Evolutionary conservation across 2,113 vertebrate species (phyloP).

Genomic region (Tympanuchus pallidicinctus): DNA sequence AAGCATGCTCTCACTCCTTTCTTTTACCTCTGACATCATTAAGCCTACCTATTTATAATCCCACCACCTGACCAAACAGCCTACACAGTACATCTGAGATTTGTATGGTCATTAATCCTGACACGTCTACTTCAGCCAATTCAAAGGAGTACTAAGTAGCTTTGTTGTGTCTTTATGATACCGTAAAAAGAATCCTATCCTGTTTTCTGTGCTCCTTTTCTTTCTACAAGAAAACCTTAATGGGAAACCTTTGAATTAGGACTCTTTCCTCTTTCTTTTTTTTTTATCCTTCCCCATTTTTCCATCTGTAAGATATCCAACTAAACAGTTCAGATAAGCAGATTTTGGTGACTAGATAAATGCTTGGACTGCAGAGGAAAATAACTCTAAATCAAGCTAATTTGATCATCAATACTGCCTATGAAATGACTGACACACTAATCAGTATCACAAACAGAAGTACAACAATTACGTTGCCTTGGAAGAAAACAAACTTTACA

Average conservation of each 20-base stretch:
- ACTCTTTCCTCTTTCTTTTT: not conserved
- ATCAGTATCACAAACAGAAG: not conserved
- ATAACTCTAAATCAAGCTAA: not conserved
- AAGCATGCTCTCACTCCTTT: not conserved
- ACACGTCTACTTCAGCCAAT: constrained; percentile 62
- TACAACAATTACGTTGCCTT: not conserved
- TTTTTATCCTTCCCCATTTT: not conserved
- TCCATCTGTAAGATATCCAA: not conserved
- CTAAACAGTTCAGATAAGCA: not conserved
- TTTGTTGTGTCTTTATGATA: constrained; percentile 44
- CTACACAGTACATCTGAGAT: constrained; percentile 59
- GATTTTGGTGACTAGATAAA: not conserved
- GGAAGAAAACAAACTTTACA: not conserved
- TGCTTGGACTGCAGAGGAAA: not conserved
- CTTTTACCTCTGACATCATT: constrained; percentile 61
- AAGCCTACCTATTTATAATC: constrained; percentile 77
- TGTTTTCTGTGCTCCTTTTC: not conserved
- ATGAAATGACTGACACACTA: not conserved
- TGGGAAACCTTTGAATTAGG: not conserved
- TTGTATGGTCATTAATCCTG: constrained; percentile 68
- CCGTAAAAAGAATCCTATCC: constrained; percentile 37
- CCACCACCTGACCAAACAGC: constrained; percentile 60
- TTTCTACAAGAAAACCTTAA: constrained; percentile 5
- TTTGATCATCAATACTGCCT: not conserved
- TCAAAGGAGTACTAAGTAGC: constrained; percentile 60